Conservation (phyloP, 2,888 invertebrate species). For the Laspeyria flexula region DNA sequence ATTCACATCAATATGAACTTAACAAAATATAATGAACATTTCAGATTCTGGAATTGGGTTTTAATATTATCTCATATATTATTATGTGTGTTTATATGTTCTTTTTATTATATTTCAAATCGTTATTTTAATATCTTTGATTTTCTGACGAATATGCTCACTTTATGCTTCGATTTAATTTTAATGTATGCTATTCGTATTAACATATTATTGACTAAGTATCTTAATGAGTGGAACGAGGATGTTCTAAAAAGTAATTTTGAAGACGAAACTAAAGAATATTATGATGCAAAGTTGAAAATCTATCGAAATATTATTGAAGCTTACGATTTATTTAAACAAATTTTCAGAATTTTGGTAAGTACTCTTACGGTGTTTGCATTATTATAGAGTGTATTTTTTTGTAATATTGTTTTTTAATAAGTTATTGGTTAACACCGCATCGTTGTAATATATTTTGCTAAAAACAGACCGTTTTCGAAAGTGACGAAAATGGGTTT, state of each 20-base stretch:
- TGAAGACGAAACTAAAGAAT: background rate
- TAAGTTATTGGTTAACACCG: no score
- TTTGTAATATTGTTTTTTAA: no score
- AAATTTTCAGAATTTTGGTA: conserved; percentile 1
- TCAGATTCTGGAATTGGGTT: background rate
- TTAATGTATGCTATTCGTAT: background rate
- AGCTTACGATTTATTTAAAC: background rate
- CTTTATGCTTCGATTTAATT: background rate
- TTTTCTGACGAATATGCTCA: background rate
- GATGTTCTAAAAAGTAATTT: background rate
- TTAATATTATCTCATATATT: background rate
- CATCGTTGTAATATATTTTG: no score
- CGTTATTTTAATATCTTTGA: background rate
- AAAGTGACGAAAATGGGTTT: no score
- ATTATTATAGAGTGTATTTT: no score
- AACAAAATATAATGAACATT: background rate
- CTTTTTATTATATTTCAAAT: background rate
- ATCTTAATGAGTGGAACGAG: background rate
- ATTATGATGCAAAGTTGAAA: background rate
- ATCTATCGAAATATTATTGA: conserved; percentile 1
- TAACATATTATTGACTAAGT: background rate
- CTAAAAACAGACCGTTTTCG: no score
- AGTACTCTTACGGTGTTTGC: no score
- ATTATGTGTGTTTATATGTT: background rate
- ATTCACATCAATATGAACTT: background rate